These are phyloP conservation scores for Actinia equina DNA, from an alignment of 64 coral and sea anemone species.

Conservation along the genomic window DNA sequence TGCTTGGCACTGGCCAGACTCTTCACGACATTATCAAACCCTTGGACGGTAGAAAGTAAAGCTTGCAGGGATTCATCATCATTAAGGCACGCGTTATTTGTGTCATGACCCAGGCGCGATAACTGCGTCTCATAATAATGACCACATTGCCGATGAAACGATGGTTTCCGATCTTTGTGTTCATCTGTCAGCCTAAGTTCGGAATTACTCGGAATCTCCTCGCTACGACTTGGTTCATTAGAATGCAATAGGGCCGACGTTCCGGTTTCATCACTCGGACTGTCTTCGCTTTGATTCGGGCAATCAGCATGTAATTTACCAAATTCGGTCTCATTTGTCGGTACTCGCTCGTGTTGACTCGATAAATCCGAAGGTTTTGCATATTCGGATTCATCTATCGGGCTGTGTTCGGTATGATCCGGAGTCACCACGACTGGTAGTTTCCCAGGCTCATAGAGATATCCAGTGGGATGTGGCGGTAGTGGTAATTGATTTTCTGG, in stretches of 20 bases:
- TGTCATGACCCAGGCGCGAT: conserved; percentile 40
- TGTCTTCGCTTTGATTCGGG: not conserved
- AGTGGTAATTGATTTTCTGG: conserved; percentile 3
- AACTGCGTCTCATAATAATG: conserved; percentile 57
- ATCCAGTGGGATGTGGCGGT: not conserved
- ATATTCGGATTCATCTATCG: not conserved
- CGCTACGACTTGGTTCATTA: not conserved
- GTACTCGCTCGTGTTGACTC: not conserved
- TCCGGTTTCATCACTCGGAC: not conserved
- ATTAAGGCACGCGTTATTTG: conserved; percentile 50
- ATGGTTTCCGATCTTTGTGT: conserved; percentile 21
- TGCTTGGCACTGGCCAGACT: conserved; percentile 20
- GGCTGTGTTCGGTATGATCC: not conserved
- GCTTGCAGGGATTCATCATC: conserved; percentile 47
- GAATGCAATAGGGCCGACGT: not conserved
- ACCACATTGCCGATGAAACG: conserved; percentile 57
- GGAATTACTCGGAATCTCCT: not conserved
- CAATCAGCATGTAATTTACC: not conserved
- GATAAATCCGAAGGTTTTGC: not conserved
- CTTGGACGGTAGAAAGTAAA: conserved; percentile 29
- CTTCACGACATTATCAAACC: conserved; percentile 50
- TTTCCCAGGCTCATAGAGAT: conserved; percentile 53
- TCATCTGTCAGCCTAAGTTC: not conserved
- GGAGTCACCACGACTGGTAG: conserved; percentile 11
- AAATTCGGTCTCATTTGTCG: not conserved